Evolutionary conservation across 1,140 invertebrate genomes (phyloP), one percentile per base, ranked within the genome.

Genomic region (Zophobas atratus): DNA sequence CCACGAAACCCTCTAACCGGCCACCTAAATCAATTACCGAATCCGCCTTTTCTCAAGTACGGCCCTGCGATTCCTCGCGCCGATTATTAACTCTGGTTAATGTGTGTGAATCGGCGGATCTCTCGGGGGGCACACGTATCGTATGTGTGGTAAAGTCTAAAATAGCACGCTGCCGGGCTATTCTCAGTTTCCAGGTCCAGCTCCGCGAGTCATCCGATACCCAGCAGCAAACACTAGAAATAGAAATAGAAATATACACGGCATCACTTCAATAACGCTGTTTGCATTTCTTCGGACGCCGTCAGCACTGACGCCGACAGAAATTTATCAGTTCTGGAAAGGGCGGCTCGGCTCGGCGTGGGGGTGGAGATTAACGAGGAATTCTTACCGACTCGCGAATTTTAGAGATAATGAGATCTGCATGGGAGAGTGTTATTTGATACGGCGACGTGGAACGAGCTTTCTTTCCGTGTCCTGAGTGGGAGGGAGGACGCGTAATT

Each of bases 111-210:
- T 70, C 41, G 63, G 63, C 63, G 53, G 51, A 53, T 36, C 48
- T 49, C 33, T 70, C 35, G 56, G 33, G 60, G 51, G 51, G 41
- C 5, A 35, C 49, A 73, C 49, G 71, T 46, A 73, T 73, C 71
- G 71, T 53, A 73, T 73, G 71, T 73, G 71, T 73, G 71, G 71
- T 73, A 55, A 38, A 41, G 75, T 79, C 78, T 70, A 79, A 79
- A 79, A 79, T 79, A 79, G 78, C 78, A 75, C 77, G 57, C 77
- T 73, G 71, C 48, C 33, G 20, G 75, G 76, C 75, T 79, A 79
- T 79, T 79, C 78, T 79, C 78, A 79, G 78, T 73, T 79, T 79
- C 78, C 78, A 79, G 78, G 78, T 73, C 71, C 71, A 73, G 55
- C 78, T 77, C 71, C 43, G 41, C 71, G 55, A 76, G 56, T 38